Conservation (phyloP, 2,888 invertebrate genomes). For the Parelbella ahira region DNA sequence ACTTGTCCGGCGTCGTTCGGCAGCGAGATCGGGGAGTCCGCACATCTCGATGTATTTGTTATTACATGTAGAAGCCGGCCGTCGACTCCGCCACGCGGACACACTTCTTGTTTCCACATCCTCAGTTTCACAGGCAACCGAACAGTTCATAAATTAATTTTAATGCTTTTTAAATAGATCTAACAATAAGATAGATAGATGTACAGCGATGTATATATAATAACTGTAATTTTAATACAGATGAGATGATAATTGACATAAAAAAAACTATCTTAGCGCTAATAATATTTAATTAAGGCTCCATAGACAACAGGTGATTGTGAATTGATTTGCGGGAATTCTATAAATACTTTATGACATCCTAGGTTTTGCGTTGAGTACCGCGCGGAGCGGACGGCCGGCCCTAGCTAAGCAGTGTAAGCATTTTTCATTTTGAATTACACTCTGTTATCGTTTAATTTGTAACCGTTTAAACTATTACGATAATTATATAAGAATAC, state of each 20-base stretch:
- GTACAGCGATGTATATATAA: constrained; percentile 78
- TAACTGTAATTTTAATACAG: constrained; percentile 77
- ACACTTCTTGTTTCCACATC: constrained; percentile 69
- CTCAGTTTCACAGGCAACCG: constrained; percentile 59
- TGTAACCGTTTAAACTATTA: constrained; percentile 78
- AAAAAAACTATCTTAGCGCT: constrained; percentile 75
- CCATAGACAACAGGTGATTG: constrained; percentile 64
- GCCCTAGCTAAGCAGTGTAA: constrained; percentile 77
- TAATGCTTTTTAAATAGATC: constrained; percentile 67
- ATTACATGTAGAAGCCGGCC: constrained; percentile 74
- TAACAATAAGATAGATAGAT: constrained; percentile 71
- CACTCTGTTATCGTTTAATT: constrained; percentile 79
- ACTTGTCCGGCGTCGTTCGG: constrained; percentile 28
- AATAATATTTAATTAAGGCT: constrained; percentile 69
- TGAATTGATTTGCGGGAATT: constrained; percentile 69
- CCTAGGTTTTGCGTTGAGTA: constrained; percentile 56
- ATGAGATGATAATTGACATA: constrained; percentile 55
- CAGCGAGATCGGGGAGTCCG: constrained; percentile 42
- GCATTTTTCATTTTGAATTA: constrained; percentile 76
- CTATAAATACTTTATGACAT: constrained; percentile 66
- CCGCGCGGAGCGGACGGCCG: constrained; percentile 65
- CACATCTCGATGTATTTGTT: constrained; percentile 77
- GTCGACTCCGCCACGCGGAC: constrained; percentile 59
- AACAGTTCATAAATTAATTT: constrained; percentile 37
- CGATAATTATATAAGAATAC: constrained; percentile 72